Base-by-base conservation (phyloP, 2,797 vertebrate species). In the Siniperca scherzeri region DNA sequence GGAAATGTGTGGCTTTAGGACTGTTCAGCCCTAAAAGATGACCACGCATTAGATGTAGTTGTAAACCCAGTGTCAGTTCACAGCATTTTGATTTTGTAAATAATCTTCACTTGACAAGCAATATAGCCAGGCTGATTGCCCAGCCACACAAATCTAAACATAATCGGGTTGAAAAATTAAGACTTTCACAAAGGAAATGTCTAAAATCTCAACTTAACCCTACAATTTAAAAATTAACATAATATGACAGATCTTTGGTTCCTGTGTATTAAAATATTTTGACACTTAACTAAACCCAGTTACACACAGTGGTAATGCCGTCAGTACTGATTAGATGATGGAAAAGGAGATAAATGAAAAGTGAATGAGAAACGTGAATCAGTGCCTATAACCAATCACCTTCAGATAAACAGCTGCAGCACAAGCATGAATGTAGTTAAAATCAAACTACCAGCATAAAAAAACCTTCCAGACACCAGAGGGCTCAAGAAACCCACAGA, bases 371-470 rank as follows among this genome's bases (percentile, higher is more conserved):
- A 81, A 78, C 73, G 66, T 42, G 80, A 92, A 75, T 90, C 90
- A 92, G 94, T 94, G 93, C 93, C 93, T 92, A 85, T 78, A 91
- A 91, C 85, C 88, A 71, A 80, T 84, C 85, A 89, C 85, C 88
- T 90, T 84, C 88, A 87, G 56, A 91, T n/a, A 55, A 83, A 85
- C 85, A 70, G 88, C 90, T 90, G 89, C 93, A 93, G 90, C 89
- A 88, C 92, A 93, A 87, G 80, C 87, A 83, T 90, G 92, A 95
- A 95, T 95, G 94, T 94, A 94, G 91, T 91, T 89, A 4, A 71
- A 80, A 73, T 68, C 67, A 77, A 85, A 91, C 77, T 89, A 90
- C 92, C 94, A 95, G 92, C 91, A 92, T 82, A 77, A 55, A 68
- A 75, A 55, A 77, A 60, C 30, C 79, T 85, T 80, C 76, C 72